These are phyloP conservation scores for Chouioia cunea DNA, from an alignment of 2,888 invertebrate genomes.

Conservation along the genomic window DNA sequence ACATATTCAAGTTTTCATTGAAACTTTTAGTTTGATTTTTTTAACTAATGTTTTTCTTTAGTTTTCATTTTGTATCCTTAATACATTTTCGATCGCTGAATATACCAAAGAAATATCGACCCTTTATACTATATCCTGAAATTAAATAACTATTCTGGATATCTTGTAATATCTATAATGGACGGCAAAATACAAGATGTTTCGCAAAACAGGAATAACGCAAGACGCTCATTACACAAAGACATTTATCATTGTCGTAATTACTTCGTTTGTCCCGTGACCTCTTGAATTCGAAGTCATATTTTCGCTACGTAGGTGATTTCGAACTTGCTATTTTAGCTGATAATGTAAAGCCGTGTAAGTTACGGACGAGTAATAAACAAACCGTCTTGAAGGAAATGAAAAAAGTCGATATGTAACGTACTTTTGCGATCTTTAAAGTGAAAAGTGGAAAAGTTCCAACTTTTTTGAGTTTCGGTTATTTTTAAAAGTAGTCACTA, in stretches of 20 bases:
- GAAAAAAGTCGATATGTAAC: conserved; percentile 9
- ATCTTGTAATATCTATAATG: background rate
- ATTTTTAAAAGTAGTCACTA: too few relatives aligned
- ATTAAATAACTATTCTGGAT: background rate
- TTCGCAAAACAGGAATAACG: conserved; percentile 2
- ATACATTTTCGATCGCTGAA: too few relatives aligned
- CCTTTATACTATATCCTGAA: too few relatives aligned
- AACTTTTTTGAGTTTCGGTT: conserved; percentile 11
- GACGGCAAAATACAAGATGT: background rate
- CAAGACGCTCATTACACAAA: conserved; percentile 1
- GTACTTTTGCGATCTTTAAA: too few relatives aligned
- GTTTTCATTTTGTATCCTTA: too few relatives aligned
- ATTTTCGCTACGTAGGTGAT: conserved; percentile 13
- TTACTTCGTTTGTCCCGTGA: conserved; percentile 11
- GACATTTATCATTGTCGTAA: conserved; percentile 31
- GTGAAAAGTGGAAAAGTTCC: conserved; percentile 26
- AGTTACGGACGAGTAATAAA: conserved; percentile 23
- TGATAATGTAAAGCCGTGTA: conserved; percentile 21
- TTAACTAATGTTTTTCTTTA: too few relatives aligned
- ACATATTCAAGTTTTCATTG: too few relatives aligned
- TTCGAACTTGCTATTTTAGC: conserved; percentile 10
- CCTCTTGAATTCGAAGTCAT: conserved; percentile 8
- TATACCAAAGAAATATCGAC: too few relatives aligned
- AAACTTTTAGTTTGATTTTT: too few relatives aligned
- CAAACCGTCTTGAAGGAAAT: conserved; percentile 25